Percentiles rank a stretch among this genome's conserved stretches.
These are phyloP conservation scores for Hormaphis cornu DNA, from an alignment of 1,140 invertebrate genomes.

Conservation along the genomic window DNA sequence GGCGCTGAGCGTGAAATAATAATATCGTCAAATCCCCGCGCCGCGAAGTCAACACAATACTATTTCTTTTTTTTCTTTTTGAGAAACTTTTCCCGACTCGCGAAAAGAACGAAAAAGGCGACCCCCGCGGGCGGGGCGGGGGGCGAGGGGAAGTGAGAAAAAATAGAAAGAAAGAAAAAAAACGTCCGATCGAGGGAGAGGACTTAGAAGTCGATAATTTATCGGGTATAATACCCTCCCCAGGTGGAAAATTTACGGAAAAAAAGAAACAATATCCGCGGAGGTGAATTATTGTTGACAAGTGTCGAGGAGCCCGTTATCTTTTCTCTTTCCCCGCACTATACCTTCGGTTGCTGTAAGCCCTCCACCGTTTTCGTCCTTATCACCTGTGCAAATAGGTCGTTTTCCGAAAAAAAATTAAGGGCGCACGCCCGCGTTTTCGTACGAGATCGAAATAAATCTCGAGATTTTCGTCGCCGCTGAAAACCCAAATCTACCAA, in stretches of 20 bases:
- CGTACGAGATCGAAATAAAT: too few species aligned
- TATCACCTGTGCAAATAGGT: conserved; percentile 11
- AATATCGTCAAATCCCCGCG: conserved; percentile 18
- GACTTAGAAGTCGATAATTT: conserved; percentile 25
- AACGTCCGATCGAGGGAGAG: neutral
- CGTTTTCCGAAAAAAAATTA: conserved; percentile 31
- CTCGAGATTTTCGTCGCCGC: too few species aligned
- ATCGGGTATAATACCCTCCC: conserved; percentile 18
- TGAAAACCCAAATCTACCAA: too few species aligned
- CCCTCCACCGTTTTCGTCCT: conserved; percentile 12
- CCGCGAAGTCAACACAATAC: neutral
- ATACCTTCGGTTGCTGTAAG: neutral
- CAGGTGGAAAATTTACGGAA: conserved; percentile 17
- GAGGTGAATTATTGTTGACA: conserved; percentile 31
- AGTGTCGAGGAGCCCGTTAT: conserved; percentile 28
- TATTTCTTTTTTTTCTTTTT: conserved; percentile 9
- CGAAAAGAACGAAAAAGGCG: neutral
- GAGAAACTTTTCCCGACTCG: conserved; percentile 12
- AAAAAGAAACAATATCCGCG: conserved; percentile 29
- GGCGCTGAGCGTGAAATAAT: conserved; percentile 17
- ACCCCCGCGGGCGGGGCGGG: neutral
- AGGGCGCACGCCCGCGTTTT: too few species aligned
- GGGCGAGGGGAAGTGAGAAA: neutral
- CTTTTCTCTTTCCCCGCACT: neutral
- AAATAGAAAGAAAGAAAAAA: conserved; percentile 3